phyloP scores from a whole-genome alignment of 1,140 invertebrate genomes.

The Orius insidiosus region DNA sequence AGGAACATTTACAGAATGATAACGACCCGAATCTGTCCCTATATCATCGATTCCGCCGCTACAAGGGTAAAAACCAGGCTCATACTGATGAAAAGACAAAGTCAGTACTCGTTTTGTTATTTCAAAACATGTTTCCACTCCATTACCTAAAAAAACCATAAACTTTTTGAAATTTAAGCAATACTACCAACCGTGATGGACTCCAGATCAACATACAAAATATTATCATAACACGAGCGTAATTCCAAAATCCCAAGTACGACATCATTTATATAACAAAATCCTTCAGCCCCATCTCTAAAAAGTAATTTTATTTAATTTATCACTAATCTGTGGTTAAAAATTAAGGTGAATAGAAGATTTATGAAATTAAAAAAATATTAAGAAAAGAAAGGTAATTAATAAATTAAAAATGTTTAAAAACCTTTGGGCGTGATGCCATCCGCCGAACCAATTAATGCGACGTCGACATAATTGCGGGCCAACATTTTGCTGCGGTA shows the following conservation, averaged over 20 bases:
- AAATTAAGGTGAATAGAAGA: too few relatives aligned
- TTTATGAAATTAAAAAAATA: too few relatives aligned
- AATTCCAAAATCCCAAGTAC: conserved; percentile 57
- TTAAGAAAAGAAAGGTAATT: too few relatives aligned
- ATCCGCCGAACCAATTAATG: conserved; percentile 76
- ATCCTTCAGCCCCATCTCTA: conserved; percentile 59
- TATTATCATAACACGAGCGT: conserved; percentile 39
- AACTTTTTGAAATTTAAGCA: conserved; percentile 2
- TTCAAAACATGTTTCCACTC: conserved; percentile 67
- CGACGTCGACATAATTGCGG: conserved; percentile 32
- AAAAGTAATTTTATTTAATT: too few relatives aligned
- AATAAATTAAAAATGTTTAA: neutral
- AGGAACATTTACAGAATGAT: conserved; percentile 54
- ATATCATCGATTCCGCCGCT: conserved; percentile 42
- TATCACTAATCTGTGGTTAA: too few relatives aligned
- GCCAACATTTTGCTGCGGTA: conserved; percentile 43
- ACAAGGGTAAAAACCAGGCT: conserved; percentile 60
- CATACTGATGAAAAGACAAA: conserved; percentile 57
- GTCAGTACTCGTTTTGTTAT: conserved; percentile 52
- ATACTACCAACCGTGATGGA: conserved; percentile 53
- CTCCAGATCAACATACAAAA: conserved; percentile 71
- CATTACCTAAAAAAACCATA: conserved; percentile 35
- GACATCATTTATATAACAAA: conserved; percentile 77
- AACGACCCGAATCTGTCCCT: conserved; percentile 42
- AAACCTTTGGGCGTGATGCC: conserved; percentile 70